Evolutionary conservation across 2,797 vertebrate species (phyloP), one percentile per base, ranked within the genome.

Genomic region (Sardinella longiceps): DNA sequence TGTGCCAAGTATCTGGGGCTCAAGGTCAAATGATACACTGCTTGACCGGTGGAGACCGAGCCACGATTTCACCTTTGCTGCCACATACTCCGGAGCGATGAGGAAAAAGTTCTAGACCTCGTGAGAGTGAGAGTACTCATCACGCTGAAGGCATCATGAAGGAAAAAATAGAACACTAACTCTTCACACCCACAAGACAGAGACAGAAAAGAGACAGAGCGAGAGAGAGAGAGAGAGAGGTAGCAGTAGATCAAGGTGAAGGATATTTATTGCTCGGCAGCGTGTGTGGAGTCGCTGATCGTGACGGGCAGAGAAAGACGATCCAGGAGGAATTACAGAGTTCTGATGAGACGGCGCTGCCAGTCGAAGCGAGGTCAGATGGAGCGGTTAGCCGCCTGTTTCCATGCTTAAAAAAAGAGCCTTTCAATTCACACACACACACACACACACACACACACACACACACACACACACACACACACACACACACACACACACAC

Each of bases 211-310:
- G 53, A 56, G 53, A 74, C 11, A 74, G 7, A 74, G 30, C 1
- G 15, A 74, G 33, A 39, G 3, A 39, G 33, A 74, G 14, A 39
- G 70, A 20, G 12, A 70, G 66, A 70, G 66, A 70, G 11, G 18
- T 6, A 77, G 70, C 70, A 77, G 28, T 39, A 43, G 70, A 33
- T 39, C 70, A 77, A 39, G 70, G 70, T 77, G 37, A 77, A 39
- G 28, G 33, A 37, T 77, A 39, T 77, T 77, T 77, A 43, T 77
- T 6, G 70, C 70, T 77, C 37, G 18, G 14, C 70, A 39, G 70
- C 1, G 15, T 43, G 2, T 23, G 33, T 77, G 37, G 37, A 43
- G 70, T 33, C 7, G 70, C 6, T 77, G 70, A 43, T 77, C 70
- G 70, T 77, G 70, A 77, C 70, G 6, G 20, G 70, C 4, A 39